Evolutionary conservation across 2,797 vertebrate species (phyloP).

Genomic region (Liasis olivaceus): DNA sequence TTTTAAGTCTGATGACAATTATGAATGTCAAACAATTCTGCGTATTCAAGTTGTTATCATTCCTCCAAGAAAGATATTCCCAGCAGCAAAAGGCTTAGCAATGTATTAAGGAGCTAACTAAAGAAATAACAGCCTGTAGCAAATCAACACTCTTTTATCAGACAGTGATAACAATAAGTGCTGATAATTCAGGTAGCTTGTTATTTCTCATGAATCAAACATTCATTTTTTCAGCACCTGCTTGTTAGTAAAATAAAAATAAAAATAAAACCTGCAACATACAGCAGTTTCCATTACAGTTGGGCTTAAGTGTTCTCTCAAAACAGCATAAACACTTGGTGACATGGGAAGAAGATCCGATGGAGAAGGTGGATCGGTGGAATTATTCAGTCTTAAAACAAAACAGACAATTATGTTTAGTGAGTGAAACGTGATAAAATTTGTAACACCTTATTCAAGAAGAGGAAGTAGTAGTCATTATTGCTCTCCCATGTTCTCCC

Average conservation of each 20-base stretch:
- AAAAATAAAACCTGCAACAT: constrained; percentile 59
- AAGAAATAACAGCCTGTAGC: neutral
- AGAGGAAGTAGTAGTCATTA: no score
- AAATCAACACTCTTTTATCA: neutral
- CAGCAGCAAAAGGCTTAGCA: fast-evolving
- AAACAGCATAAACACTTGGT: constrained; percentile 89
- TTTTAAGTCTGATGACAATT: neutral
- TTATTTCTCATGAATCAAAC: neutral
- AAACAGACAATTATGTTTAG: neutral
- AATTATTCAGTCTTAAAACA: constrained; percentile 74
- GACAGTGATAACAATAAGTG: neutral
- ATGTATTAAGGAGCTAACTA: neutral
- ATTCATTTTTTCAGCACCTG: constrained; percentile 6
- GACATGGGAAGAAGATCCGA: constrained; percentile 93
- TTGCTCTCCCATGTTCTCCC: neutral
- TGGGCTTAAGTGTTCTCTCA: constrained; percentile 87
- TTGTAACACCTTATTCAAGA: neutral
- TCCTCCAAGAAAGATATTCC: neutral
- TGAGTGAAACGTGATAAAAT: neutral
- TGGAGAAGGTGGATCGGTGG: constrained; percentile 80
- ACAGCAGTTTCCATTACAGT: constrained; percentile 88
- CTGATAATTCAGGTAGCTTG: constrained; percentile 7
- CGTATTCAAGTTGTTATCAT: neutral
- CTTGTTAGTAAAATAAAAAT: constrained; percentile 42
- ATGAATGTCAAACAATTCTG: neutral